These are phyloP conservation scores for Archocentrus centrarchus DNA, from an alignment of 2,113 vertebrate species.

Conservation along the genomic window DNA sequence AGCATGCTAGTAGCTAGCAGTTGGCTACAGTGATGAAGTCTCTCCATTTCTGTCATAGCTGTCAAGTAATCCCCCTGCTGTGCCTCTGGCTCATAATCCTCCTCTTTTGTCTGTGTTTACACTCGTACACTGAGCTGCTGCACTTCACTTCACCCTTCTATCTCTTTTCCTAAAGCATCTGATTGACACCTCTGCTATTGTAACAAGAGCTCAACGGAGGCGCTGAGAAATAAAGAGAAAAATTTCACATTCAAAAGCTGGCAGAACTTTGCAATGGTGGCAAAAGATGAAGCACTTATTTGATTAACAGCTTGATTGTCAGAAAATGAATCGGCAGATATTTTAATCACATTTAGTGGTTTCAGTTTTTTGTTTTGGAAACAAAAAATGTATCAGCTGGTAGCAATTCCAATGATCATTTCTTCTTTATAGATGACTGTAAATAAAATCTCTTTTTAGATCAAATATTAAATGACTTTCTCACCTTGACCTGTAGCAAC, in stretches of 20 bases:
- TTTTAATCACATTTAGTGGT: too few relatives aligned
- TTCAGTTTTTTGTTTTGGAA: background rate
- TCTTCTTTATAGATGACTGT: background rate
- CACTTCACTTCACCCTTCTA: background rate
- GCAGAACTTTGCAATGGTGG: background rate
- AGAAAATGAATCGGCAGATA: background rate
- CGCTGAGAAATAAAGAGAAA: background rate
- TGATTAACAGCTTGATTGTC: background rate
- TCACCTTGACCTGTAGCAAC: too few relatives aligned
- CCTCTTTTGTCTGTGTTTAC: conserved; percentile 12
- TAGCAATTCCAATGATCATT: background rate
- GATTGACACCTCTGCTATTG: background rate
- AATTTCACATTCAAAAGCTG: background rate
- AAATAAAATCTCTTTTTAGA: background rate
- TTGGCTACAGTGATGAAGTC: background rate
- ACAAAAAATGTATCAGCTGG: background rate
- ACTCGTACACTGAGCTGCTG: background rate
- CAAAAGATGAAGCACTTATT: background rate
- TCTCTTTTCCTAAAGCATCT: background rate
- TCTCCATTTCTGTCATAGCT: background rate
- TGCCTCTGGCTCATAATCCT: background rate
- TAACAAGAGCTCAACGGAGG: background rate
- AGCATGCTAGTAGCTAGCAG: background rate
- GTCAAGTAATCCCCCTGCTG: background rate
- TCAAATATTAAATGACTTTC: background rate